Percentiles rank a stretch among this genome's conserved stretches.
These are phyloP conservation scores for Peromyscus aztecus DNA, from an alignment of 2,797 vertebrate species.

Conservation along the genomic window DNA sequence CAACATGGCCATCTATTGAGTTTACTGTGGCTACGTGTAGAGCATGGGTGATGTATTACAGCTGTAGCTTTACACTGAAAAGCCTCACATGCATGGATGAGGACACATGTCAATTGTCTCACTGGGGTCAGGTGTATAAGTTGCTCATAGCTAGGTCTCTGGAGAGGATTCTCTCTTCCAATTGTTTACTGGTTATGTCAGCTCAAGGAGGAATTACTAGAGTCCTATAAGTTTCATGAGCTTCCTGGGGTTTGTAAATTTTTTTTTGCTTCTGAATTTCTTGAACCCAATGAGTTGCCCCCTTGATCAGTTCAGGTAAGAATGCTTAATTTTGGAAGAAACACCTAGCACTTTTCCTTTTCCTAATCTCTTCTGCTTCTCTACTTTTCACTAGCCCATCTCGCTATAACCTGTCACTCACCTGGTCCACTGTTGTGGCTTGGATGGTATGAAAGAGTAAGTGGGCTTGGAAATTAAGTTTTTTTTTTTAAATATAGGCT, in stretches of 20 bases:
- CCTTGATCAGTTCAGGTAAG: not conserved
- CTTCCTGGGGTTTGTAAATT: not conserved
- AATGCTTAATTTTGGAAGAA: not conserved
- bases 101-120: not conserved
- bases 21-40: not conserved
- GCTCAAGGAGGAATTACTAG: not conserved
- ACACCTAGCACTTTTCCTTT: not conserved
- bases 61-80: not conserved
- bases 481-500: not conserved
- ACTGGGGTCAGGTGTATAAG: not conserved
- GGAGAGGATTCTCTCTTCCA: not conserved
- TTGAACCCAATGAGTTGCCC: not conserved
- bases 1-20: not conserved
- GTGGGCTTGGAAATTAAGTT: not conserved
- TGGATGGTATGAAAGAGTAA: not conserved
- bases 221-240: not conserved
- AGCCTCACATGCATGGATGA: not conserved
- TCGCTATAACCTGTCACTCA: not conserved
- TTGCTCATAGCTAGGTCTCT: not conserved
- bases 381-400: not conserved
- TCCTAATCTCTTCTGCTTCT: not conserved
- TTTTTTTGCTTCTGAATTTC: not conserved
- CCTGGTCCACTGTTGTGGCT: not conserved
- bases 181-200: not conserved
- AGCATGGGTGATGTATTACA: too few species aligned